Base-by-base conservation (phyloP, 53 echinoderm and acorn worm genomes). In the Paelopatides confundens region DNA sequence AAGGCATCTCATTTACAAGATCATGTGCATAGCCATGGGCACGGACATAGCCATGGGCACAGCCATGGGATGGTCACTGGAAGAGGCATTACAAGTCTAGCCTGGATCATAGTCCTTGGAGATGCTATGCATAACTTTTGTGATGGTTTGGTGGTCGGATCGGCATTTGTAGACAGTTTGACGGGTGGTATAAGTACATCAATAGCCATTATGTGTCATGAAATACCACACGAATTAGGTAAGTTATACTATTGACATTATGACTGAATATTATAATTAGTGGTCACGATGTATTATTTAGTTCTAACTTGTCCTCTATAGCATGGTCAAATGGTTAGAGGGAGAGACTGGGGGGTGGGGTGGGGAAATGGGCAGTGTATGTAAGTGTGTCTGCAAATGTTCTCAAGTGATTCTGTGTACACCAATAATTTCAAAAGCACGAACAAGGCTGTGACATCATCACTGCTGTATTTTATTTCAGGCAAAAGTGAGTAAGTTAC, bases 211-310 rank as follows among this genome's bases (percentile, higher is more conserved):
- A 96, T 99, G 94, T 99, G 99, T 85, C 99, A 99, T 87, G 99
- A 99, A 63, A 82, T 99, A 12, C 99, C 99, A 21, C 99, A 99
- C 87, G 99, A 99, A 92, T 79, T 99, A 82, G 99, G 99, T 99
- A 87, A 87, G 93, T 8, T 35, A 35, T 35, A 27, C 5, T 67
- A 23, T 63, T 0, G 6, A 2, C 17, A 23, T 28, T 28, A 23
- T 28, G n/a, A n/a, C n/a, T n/a, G n/a, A n/a, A n/a, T n/a, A n/a
- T n/a, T n/a, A n/a, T n/a, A n/a, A n/a, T n/a, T n/a, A n/a, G n/a
- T n/a, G n/a, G n/a, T n/a, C n/a, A n/a, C n/a, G n/a, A n/a, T n/a
- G n/a, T n/a, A n/a, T n/a, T n/a, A n/a, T n/a, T n/a, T n/a, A n/a
- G n/a, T n/a, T n/a, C n/a, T n/a, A n/a, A n/a, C n/a, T n/a, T n/a